Percentiles rank a stretch among this genome's conserved stretches.
Evolutionary conservation across 2,113 vertebrate genomes (phyloP).

Genomic region (Podarcis raffonei): DNA sequence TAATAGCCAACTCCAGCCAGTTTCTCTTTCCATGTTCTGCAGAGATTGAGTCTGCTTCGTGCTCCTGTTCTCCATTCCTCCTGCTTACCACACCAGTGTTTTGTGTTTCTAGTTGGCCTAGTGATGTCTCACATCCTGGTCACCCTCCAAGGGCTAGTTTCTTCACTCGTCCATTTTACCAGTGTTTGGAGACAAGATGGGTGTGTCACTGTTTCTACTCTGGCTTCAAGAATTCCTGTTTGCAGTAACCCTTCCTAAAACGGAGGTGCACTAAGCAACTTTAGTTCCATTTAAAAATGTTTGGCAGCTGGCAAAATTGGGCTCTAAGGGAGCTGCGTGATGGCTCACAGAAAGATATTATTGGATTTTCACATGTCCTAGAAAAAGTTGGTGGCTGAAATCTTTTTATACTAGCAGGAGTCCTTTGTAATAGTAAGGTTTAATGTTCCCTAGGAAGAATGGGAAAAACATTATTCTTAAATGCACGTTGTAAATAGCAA

Average conservation of each 20-base stretch:
- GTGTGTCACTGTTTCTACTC: neutral
- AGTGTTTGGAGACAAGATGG: neutral
- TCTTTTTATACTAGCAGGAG: constrained; percentile 43
- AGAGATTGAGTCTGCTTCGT: neutral
- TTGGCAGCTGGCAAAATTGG: neutral
- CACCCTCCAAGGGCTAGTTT: neutral
- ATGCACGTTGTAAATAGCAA: constrained; percentile 56
- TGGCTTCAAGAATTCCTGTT: neutral
- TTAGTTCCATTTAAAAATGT: neutral
- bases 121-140: neutral
- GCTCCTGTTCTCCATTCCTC: neutral
- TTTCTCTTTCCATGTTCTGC: neutral
- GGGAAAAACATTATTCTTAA: constrained; percentile 34
- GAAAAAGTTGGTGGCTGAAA: constrained; percentile 53
- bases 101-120: neutral
- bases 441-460: constrained; percentile 45
- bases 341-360: constrained; percentile 10
- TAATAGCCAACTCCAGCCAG: neutral
- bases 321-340: neutral
- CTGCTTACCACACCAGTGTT: neutral
- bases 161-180: neutral
- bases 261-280: neutral
- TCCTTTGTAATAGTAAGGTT: constrained; percentile 44
- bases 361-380: constrained; percentile 37
- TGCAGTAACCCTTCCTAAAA: constrained; percentile 2